Evolutionary conservation across 2,888 invertebrate genomes (phyloP), one percentile per base, ranked within the genome.

Genomic region (Gari tellinella): DNA sequence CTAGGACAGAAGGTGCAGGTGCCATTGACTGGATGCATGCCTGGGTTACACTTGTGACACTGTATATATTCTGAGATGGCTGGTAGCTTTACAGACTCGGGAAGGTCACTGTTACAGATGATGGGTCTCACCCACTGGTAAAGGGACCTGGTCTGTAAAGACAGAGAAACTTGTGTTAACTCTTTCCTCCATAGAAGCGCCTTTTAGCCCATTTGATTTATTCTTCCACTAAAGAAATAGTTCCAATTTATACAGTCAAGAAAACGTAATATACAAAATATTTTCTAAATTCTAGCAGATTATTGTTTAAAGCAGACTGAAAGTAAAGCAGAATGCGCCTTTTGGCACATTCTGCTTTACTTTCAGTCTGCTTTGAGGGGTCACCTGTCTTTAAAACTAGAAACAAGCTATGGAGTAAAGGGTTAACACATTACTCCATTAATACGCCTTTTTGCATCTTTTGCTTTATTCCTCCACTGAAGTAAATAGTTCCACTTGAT

Each of bases 1-100:
- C 87, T 82, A 4, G 90, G 88, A 83, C 94, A 94, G 82, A 93
- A 93, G 61, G 89, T 88, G 82, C 94, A 94, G 12, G 78, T 74
- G 91, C 93, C 86, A 86, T 93, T 91, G 90, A 48, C 72, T 91
- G 74, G 69, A 38, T 83, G 72, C 93, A 93, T 93, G 66, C 94
- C 94, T 14, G 93, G 93, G 83, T 93, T 94, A 84, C 94, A 94
- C 1, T 93, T 93, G 1, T 93, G 93, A 83, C 94, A 94, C 56
- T 86, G 86, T 65, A 88, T 80, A 57, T 88, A 69, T 45, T 58
- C 61, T 1, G 89, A 89, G 14, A 90, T 82, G 3, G 82, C 70
- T 1, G 93, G 93, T 15, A 94, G 89, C 3, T 85, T 74, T 1
- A 90, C 91, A 0, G 93, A 90, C 0, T 87, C 91, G 1, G 89